Conservation (phyloP, 2,888 invertebrate genomes). For the Prionchulus punctatus region DNA sequence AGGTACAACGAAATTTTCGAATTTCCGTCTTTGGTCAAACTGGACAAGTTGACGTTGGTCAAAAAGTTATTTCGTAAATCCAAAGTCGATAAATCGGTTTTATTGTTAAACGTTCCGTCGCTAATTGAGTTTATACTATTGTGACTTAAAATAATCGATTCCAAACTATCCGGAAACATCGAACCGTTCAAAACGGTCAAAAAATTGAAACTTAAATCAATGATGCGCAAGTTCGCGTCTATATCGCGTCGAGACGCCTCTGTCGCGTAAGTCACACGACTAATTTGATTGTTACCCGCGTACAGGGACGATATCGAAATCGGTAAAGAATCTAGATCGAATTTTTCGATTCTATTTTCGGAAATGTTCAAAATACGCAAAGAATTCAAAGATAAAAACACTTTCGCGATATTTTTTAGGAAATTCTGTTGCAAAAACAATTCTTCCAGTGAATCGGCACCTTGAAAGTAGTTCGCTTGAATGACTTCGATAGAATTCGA, state of each 20-base stretch:
- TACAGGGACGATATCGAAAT: slow-evolving; percentile 68
- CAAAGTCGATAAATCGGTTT: slow-evolving; percentile 2
- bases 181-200: slow-evolving; percentile 34
- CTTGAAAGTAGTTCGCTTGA: slow-evolving; percentile 62
- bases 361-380: slow-evolving; percentile 39
- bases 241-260: slow-evolving; percentile 49
- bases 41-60: neutral
- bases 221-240: slow-evolving; percentile 49
- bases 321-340: slow-evolving; percentile 71
- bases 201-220: slow-evolving; percentile 79
- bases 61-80: slow-evolving; percentile 10
- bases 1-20: slow-evolving; percentile 67
- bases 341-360: slow-evolving; percentile 54
- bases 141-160: slow-evolving; percentile 4
- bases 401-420: slow-evolving; percentile 59
- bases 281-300: slow-evolving; percentile 66
- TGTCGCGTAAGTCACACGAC: slow-evolving; percentile 62
- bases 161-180: slow-evolving; percentile 9
- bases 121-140: slow-evolving; percentile 9
- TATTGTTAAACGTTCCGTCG: neutral
- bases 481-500: slow-evolving; percentile 51
- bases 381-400: slow-evolving; percentile 1
- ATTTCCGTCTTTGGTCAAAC: slow-evolving; percentile 30
- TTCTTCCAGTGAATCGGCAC: slow-evolving; percentile 58
- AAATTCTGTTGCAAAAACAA: slow-evolving; percentile 70